Evolutionary conservation across 2,888 invertebrate species (phyloP).

Genomic region (Labia minor): DNA sequence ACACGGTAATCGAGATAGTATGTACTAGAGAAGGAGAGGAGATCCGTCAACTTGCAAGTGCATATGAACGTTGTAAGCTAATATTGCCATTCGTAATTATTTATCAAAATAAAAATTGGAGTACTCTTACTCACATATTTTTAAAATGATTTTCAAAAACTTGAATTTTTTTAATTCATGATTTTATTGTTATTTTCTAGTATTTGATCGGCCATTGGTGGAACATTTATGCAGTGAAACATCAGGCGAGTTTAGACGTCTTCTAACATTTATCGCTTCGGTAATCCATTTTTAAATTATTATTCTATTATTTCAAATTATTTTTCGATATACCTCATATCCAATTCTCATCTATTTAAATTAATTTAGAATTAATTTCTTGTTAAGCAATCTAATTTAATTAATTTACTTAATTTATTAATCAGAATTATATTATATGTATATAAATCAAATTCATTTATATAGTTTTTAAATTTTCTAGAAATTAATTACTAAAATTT

Average conservation of each 20-base stretch:
- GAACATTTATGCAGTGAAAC: conserved; percentile 68
- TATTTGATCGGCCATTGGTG: conserved; percentile 56
- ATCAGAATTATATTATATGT: too few relatives aligned
- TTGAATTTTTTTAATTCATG: too few relatives aligned
- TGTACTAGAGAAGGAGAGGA: conserved; percentile 58
- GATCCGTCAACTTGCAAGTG: conserved; percentile 48
- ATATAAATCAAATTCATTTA: too few relatives aligned
- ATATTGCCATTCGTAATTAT: conserved; percentile 24
- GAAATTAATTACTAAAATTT: too few relatives aligned
- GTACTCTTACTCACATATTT: neutral
- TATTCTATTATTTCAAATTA: too few relatives aligned
- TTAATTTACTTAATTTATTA: too few relatives aligned
- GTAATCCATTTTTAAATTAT: conserved; percentile 35
- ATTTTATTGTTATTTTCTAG: conserved; percentile 36
- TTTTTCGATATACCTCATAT: too few relatives aligned
- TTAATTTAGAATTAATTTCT: too few relatives aligned
- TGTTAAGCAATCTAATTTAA: too few relatives aligned
- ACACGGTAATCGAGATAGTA: conserved; percentile 61
- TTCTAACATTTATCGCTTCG: conserved; percentile 60
- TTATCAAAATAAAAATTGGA: neutral
- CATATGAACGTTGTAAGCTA: conserved; percentile 54
- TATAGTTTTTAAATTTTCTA: too few relatives aligned
- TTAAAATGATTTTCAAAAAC: neutral
- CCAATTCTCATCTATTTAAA: too few relatives aligned
- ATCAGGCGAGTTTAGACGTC: conserved; percentile 63